These are phyloP conservation scores for Mastomys natalensis DNA, from an alignment of 2,113 vertebrate species.

Conservation along the genomic window DNA sequence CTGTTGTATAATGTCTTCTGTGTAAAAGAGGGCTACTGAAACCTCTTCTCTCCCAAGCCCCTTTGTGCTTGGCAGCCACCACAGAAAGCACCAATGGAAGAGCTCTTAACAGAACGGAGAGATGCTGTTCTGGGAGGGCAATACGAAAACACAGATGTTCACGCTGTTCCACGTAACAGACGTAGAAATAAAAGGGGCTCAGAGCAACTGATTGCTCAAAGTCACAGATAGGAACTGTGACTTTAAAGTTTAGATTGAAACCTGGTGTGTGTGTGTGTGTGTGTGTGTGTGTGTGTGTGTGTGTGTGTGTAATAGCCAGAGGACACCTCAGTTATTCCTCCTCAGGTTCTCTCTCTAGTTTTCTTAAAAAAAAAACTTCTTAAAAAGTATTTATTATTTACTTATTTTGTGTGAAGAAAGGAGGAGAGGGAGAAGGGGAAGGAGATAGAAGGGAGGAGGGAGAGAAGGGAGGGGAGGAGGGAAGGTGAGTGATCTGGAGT, in stretches of 20 bases:
- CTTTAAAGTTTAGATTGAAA: slow-evolving; percentile 3
- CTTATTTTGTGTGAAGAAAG: background rate
- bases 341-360: background rate
- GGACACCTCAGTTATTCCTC: background rate
- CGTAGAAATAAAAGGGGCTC: background rate
- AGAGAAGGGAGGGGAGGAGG: accelerated
- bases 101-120: background rate
- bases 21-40: background rate
- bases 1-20: background rate
- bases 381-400: background rate
- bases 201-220: background rate
- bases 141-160: background rate
- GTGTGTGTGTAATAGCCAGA: background rate
- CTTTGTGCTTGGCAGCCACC: background rate
- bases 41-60: background rate
- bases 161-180: background rate
- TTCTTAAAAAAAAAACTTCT: background rate
- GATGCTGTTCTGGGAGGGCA: background rate
- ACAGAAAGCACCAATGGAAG: slow-evolving; percentile 8
- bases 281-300: background rate
- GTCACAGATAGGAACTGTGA: slow-evolving; percentile 6
- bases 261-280: background rate
- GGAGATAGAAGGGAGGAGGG: background rate
- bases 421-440: background rate
- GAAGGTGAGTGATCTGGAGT: too few species aligned